Conservation (phyloP, 2,113 vertebrate genomes). For the Fulica atra region DNA sequence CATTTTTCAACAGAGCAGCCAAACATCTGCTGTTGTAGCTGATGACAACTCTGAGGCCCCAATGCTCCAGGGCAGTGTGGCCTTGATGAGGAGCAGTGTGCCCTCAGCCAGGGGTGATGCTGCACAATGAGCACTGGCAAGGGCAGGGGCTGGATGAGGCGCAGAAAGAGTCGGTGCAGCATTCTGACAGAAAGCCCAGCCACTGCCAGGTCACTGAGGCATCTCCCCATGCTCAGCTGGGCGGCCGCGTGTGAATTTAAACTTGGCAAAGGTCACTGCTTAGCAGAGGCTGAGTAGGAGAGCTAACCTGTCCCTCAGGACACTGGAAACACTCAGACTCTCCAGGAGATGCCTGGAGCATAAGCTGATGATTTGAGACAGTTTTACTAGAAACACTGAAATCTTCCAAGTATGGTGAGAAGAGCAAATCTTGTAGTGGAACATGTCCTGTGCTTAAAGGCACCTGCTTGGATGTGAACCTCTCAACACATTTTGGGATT, state of each 20-base stretch:
- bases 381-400: neutral
- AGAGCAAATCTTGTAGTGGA: neutral
- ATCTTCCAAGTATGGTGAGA: neutral
- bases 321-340: neutral
- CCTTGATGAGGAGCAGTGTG: neutral
- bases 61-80: neutral
- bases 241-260: too few species aligned
- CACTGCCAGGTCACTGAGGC: neutral
- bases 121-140: neutral
- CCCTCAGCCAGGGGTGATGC: neutral
- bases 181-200: neutral
- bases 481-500: neutral
- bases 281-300: neutral
- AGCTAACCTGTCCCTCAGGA: neutral
- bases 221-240: neutral
- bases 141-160: neutral
- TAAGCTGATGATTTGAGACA: neutral
- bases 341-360: neutral
- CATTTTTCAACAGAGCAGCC: neutral
- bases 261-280: neutral
- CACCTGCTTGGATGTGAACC: neutral
- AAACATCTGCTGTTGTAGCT: neutral
- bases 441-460: too few species aligned
- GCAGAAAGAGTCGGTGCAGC: neutral
- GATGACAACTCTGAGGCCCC: too few species aligned